These are phyloP conservation scores for Idaea dimidiata DNA, from an alignment of 2,888 invertebrate species.

Conservation along the genomic window DNA sequence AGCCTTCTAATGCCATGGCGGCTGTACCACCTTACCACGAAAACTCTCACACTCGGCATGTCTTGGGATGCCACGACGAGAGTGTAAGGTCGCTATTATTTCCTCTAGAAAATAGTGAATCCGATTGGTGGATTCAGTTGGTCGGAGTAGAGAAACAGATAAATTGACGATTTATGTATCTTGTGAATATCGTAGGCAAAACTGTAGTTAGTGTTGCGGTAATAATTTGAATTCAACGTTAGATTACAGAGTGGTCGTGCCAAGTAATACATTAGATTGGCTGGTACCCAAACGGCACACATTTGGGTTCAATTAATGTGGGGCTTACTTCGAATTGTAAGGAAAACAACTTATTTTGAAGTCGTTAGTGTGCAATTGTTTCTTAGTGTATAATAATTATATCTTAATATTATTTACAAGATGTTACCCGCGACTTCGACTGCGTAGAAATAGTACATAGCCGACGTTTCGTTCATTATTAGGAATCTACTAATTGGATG, in stretches of 20 bases:
- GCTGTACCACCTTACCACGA: too few relatives aligned
- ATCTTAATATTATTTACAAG: slow-evolving; percentile 7
- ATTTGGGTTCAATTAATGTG: slow-evolving; percentile 69
- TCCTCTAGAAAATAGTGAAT: too few relatives aligned
- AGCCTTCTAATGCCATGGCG: too few relatives aligned
- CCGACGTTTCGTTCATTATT: too few relatives aligned
- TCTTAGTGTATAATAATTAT: neutral
- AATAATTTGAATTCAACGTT: slow-evolving; percentile 64
- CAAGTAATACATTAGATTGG: slow-evolving; percentile 76
- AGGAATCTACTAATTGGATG: too few relatives aligned
- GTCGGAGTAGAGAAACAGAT: neutral
- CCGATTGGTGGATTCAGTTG: neutral
- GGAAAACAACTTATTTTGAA: slow-evolving; percentile 6
- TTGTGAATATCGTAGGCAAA: slow-evolving; percentile 10
- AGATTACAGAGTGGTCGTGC: slow-evolving; percentile 60
- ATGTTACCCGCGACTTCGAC: neutral
- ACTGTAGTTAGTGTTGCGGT: slow-evolving; percentile 28
- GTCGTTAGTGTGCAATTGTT: neutral
- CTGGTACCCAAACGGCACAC: slow-evolving; percentile 60
- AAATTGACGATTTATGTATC: neutral
- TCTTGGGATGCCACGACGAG: too few relatives aligned
- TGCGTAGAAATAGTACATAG: too few relatives aligned
- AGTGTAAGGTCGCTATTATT: too few relatives aligned
- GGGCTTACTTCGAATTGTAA: slow-evolving; percentile 37
- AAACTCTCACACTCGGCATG: too few relatives aligned